phyloP scores from a whole-genome alignment of 2,888 invertebrate genomes.

The Spodoptera exigua region DNA sequence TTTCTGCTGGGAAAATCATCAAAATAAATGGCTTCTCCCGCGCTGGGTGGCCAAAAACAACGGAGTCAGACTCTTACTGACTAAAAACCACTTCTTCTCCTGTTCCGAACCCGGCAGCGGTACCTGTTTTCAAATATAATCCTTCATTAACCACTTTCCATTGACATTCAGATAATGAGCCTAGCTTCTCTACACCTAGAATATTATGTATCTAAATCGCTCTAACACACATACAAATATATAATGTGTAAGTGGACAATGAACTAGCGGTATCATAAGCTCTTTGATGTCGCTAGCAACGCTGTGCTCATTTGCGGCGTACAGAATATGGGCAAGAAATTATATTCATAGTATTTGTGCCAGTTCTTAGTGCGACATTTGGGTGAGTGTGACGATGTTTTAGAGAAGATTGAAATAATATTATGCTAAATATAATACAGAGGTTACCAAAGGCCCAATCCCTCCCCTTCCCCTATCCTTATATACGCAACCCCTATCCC shows the following conservation, averaged over 20 bases:
- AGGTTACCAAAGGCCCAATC: too few relatives aligned
- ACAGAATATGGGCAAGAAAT: constrained; percentile 39
- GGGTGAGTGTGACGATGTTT: constrained; percentile 10
- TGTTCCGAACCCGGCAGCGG: too few relatives aligned
- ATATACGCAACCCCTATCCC: too few relatives aligned
- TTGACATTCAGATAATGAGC: constrained; percentile 20
- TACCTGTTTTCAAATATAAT: too few relatives aligned
- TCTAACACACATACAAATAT: constrained; percentile 29
- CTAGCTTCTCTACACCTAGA: constrained; percentile 5
- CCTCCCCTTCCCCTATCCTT: too few relatives aligned
- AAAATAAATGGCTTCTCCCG: too few relatives aligned
- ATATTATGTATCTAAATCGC: constrained; percentile 50
- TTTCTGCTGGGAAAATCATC: too few relatives aligned
- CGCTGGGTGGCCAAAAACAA: too few relatives aligned
- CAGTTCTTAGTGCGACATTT: constrained; percentile 24
- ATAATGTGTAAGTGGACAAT: constrained; percentile 46
- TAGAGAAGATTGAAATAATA: constrained; percentile 1
- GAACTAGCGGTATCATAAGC: constrained; percentile 44
- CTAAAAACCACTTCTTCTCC: too few relatives aligned
- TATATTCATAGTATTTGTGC: constrained; percentile 27
- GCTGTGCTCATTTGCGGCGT: constrained; percentile 12
- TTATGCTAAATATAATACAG: too few relatives aligned
- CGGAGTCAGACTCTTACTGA: too few relatives aligned
- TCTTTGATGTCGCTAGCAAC: constrained; percentile 50
- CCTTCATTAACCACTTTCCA: too few relatives aligned